Evolutionary conservation across 2,113 vertebrate genomes (phyloP).

Genomic region (Charina bottae): DNA sequence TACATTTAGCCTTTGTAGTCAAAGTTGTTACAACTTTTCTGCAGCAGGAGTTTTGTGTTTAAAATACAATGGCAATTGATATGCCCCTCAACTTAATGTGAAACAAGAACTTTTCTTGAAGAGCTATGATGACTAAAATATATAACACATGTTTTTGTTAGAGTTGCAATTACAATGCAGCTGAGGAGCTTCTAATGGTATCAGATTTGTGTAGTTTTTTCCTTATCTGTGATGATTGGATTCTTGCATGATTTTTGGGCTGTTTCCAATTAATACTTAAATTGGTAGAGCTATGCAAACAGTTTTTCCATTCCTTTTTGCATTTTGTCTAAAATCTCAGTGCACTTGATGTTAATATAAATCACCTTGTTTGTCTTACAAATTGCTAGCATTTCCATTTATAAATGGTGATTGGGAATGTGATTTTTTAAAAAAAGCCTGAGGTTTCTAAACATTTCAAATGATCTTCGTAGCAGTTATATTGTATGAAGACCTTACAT

Average conservation of each 20-base stretch:
- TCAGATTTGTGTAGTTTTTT: not conserved
- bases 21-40: not conserved
- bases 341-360: not conserved
- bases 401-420: not conserved
- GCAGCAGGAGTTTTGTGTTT: not conserved
- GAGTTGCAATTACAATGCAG: not conserved
- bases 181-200: not conserved
- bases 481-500: not conserved
- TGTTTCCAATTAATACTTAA: not conserved
- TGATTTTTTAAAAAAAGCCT: not conserved
- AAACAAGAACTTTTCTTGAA: not conserved
- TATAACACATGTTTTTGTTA: constrained; percentile 15
- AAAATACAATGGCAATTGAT: not conserved
- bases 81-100: not conserved
- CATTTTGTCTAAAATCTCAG: not conserved
- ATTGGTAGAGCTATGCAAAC: not conserved
- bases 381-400: not conserved
- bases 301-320: not conserved
- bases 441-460: constrained; percentile 1
- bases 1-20: not conserved
- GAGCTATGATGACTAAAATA: not conserved
- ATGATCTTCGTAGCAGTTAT: not conserved
- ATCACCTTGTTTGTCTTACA: not conserved
- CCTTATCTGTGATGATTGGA: not conserved
- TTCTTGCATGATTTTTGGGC: not conserved